Conservation (phyloP, 2,888 invertebrate genomes). For the Drosophila dives region DNA sequence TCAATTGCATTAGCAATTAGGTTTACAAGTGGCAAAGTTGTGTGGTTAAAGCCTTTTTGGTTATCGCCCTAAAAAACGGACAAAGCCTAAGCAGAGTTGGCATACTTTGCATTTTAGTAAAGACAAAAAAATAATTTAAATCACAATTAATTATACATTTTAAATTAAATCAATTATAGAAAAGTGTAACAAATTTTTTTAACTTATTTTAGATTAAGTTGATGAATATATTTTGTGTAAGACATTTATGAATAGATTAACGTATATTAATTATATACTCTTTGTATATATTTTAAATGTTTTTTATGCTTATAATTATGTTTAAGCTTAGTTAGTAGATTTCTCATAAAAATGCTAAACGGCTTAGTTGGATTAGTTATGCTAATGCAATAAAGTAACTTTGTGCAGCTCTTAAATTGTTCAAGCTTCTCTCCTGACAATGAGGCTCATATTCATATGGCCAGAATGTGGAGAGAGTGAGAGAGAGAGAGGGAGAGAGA, state of each 20-base stretch:
- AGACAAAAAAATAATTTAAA: not conserved
- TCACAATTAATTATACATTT: not conserved
- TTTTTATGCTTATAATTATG: not conserved
- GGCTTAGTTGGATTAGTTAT: not conserved
- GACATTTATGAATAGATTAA: not conserved
- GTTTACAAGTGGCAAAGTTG: slow-evolving; percentile 51
- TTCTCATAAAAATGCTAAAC: slow-evolving; percentile 3
- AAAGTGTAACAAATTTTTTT: no score
- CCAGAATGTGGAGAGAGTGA: not conserved
- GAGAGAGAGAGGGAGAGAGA: not conserved
- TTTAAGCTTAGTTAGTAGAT: not conserved
- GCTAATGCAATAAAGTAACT: slow-evolving; percentile 10
- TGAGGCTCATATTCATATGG: not conserved
- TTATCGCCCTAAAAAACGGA: not conserved
- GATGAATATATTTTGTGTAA: not conserved
- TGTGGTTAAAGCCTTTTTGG: slow-evolving; percentile 41
- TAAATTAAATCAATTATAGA: no score
- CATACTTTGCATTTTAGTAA: not conserved
- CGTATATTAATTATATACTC: not conserved
- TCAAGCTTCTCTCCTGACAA: slow-evolving; percentile 5
- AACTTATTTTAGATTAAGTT: not conserved
- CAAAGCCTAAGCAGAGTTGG: not conserved
- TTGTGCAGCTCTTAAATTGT: not conserved
- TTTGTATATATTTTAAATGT: not conserved
- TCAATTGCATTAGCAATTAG: slow-evolving; percentile 50